Evolutionary conservation across 1,140 invertebrate genomes (phyloP).

Genomic region (Magallana gigas): DNA sequence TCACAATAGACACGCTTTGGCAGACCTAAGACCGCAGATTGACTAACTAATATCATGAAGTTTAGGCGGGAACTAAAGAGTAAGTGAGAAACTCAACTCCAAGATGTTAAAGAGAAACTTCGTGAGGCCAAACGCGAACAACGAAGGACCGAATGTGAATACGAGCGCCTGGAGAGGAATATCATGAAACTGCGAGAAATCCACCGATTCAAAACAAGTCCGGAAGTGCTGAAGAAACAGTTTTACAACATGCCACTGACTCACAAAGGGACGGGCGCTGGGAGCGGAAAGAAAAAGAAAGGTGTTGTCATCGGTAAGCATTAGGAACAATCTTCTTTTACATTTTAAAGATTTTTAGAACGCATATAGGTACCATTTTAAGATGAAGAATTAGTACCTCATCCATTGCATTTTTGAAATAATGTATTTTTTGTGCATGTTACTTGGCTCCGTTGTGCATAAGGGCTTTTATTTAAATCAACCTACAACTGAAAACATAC

Average conservation of each 20-base stretch:
- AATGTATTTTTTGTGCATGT: no score
- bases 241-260: slow-evolving; percentile 69
- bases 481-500: no score
- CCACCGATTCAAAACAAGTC: slow-evolving; percentile 65
- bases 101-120: slow-evolving; percentile 50
- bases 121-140: slow-evolving; percentile 41
- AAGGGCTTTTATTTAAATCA: no score
- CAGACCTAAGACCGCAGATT: no score
- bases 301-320: slow-evolving; percentile 46
- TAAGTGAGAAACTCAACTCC: slow-evolving; percentile 51
- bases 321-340: no score
- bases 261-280: slow-evolving; percentile 38
- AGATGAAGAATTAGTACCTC: no score
- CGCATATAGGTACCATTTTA: no score
- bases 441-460: no score
- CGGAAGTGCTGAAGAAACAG: slow-evolving; percentile 70
- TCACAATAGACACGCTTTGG: no score
- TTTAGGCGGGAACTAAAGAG: slow-evolving; percentile 57
- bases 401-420: no score
- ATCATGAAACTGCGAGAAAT: slow-evolving; percentile 67
- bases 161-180: slow-evolving; percentile 61
- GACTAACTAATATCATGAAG: slow-evolving; percentile 9
- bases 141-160: slow-evolving; percentile 64
- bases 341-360: no score
- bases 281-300: slow-evolving; percentile 29